Evolutionary conservation across 2,797 vertebrate species (phyloP).

Genomic region (Amblyraja radiata): DNA sequence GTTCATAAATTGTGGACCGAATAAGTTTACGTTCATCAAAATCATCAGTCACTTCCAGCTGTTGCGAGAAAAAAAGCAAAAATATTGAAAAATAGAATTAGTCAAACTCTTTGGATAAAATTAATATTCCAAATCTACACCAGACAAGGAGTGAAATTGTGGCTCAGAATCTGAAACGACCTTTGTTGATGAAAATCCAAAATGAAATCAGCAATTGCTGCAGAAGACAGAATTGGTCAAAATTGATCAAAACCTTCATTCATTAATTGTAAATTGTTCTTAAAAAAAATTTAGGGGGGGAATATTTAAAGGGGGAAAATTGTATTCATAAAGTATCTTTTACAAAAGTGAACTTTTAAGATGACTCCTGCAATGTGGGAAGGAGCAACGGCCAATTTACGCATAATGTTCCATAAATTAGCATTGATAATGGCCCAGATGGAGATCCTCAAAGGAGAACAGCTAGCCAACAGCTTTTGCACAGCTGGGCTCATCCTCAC

Average conservation of each 20-base stretch:
- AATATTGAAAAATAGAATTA: background rate
- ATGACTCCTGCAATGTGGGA: too few relatives aligned
- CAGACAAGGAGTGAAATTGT: background rate
- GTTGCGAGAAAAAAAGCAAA: slow-evolving; percentile 26
- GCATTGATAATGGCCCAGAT: background rate
- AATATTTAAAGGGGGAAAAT: too few relatives aligned
- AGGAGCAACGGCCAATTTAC: background rate
- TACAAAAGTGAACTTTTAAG: too few relatives aligned
- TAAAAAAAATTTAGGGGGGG: too few relatives aligned
- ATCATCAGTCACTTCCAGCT: slow-evolving; percentile 84
- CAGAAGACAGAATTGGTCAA: background rate
- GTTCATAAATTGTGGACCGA: slow-evolving; percentile 80
- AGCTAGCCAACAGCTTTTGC: too few relatives aligned
- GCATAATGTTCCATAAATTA: background rate
- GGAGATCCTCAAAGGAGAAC: too few relatives aligned
- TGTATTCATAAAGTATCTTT: background rate
- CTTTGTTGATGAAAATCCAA: background rate
- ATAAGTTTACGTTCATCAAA: slow-evolving; percentile 83
- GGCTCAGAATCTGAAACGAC: too few relatives aligned
- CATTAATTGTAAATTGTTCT: background rate
- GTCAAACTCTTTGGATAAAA: background rate
- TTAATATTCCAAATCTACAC: background rate
- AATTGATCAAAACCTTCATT: background rate
- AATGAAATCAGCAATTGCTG: background rate
- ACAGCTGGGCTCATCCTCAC: too few relatives aligned